Conservation (phyloP, 1,140 invertebrate species). For the Formica exsecta region DNA sequence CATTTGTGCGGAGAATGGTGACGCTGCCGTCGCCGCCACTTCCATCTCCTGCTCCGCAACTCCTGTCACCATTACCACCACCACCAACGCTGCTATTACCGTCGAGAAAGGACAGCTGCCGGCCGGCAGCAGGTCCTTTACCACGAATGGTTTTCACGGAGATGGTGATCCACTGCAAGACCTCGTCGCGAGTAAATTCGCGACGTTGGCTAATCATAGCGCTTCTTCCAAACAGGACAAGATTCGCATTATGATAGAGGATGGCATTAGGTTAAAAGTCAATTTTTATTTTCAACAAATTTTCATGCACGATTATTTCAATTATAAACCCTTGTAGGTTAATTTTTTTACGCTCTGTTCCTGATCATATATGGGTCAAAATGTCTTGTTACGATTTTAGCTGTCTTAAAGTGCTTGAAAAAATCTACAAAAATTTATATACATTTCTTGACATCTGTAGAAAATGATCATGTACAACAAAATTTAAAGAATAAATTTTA, state of each 20-base stretch:
- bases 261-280: slow-evolving; percentile 84
- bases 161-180: slow-evolving; percentile 80
- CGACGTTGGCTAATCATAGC: slow-evolving; percentile 77
- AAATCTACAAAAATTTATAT: too few relatives aligned
- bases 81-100: slow-evolving; percentile 1
- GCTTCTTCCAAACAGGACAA: slow-evolving; percentile 83
- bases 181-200: slow-evolving; percentile 81
- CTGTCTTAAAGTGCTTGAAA: too few relatives aligned
- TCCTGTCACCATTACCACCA: slow-evolving; percentile 24
- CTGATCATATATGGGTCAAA: too few relatives aligned
- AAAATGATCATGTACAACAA: too few relatives aligned
- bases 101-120: slow-evolving; percentile 56
- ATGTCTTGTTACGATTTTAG: too few relatives aligned
- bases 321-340: too few relatives aligned
- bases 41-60: slow-evolving; percentile 31
- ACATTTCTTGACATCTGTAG: too few relatives aligned
- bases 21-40: slow-evolving; percentile 34
- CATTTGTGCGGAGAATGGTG: slow-evolving; percentile 71
- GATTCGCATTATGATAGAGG: slow-evolving; percentile 85
- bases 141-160: slow-evolving; percentile 81
- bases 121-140: slow-evolving; percentile 53
- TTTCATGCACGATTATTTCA: neutral
- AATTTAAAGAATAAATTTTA: too few relatives aligned
- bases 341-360: too few relatives aligned
- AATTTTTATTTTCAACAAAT: neutral